Evolutionary conservation across 2,888 invertebrate species (phyloP).

Genomic region (Clitarchus hookeri): DNA sequence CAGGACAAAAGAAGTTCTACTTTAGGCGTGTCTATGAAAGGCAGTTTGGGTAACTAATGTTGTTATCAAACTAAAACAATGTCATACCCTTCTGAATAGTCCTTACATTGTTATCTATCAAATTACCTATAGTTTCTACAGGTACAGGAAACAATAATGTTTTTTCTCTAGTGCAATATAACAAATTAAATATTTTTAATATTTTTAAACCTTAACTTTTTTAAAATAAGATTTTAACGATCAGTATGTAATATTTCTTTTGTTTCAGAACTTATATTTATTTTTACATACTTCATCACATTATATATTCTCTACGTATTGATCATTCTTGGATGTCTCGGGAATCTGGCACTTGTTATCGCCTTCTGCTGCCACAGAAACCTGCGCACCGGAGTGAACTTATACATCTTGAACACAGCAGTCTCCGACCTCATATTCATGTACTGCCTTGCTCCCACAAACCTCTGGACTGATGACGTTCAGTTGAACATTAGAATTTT

Average conservation of each 20-base stretch:
- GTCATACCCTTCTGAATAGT: no score
- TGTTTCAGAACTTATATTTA: not conserved
- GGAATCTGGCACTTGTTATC: not conserved
- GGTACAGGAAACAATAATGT: no score
- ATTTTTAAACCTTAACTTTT: no score
- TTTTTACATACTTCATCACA: not conserved
- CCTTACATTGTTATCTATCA: no score
- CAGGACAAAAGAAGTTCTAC: no score
- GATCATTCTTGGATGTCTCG: not conserved
- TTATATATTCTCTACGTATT: not conserved
- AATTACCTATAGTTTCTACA: no score
- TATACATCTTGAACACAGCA: not conserved
- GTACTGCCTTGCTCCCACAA: not conserved
- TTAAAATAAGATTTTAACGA: no score
- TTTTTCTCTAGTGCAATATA: no score
- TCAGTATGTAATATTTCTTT: not conserved
- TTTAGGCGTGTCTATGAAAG: no score
- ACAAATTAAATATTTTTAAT: no score
- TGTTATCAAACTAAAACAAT: no score
- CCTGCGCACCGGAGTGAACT: not conserved
- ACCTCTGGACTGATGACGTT: not conserved
- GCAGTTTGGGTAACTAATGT: no score
- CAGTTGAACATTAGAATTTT: not conserved
- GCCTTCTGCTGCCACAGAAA: not conserved
- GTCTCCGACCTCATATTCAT: not conserved